These are phyloP conservation scores for Rotaria magnacalcarata DNA, from an alignment of 2,888 invertebrate species.

Conservation along the genomic window DNA sequence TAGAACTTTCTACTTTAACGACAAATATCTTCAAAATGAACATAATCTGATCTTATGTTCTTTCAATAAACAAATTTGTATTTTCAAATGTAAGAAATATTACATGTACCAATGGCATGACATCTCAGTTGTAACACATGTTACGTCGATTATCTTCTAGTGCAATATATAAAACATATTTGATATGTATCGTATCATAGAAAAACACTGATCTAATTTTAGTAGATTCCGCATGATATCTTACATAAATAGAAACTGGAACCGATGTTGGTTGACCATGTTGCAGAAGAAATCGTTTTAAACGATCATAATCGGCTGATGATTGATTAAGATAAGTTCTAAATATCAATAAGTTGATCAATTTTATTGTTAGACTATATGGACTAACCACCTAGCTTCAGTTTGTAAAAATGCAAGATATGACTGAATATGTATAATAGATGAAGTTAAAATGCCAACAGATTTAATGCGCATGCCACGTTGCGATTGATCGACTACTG, in stretches of 20 bases:
- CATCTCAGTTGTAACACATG: neutral
- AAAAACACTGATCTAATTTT: neutral
- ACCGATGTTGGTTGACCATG: neutral
- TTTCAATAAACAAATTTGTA: neutral
- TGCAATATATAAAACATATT: neutral
- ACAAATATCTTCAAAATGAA: no score
- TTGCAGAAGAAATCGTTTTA: neutral
- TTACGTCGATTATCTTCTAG: neutral
- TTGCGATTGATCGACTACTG: neutral
- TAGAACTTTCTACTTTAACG: no score
- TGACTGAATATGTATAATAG: neutral
- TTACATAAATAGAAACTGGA: neutral
- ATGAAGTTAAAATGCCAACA: neutral
- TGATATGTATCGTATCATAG: neutral
- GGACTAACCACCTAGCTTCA: neutral
- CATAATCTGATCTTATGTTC: neutral
- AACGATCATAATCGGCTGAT: neutral
- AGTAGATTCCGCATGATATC: neutral
- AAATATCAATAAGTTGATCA: neutral
- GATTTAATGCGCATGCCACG: constrained; percentile 1
- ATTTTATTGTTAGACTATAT: no score
- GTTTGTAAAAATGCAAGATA: neutral
- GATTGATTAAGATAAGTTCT: neutral
- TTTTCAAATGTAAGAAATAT: neutral
- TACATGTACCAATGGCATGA: neutral